phyloP scores from a whole-genome alignment of 2,113 vertebrate genomes.

The Amphiprion percula region DNA sequence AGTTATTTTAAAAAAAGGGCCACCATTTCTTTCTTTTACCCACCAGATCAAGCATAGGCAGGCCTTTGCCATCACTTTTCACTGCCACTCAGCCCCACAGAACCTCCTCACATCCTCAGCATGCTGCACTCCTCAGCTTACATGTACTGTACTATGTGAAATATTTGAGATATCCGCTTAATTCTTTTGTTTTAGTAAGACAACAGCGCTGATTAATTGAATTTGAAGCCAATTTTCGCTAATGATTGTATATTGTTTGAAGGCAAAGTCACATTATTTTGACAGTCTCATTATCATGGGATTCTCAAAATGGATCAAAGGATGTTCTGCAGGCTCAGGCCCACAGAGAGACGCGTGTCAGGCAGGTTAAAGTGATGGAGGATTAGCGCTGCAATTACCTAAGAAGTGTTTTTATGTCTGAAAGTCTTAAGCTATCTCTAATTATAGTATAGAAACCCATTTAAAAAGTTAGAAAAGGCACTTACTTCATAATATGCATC shows the following conservation, averaged over 20 bases:
- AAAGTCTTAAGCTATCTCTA: conserved; percentile 22
- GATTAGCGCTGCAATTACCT: conserved; percentile 8
- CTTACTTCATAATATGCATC: background rate
- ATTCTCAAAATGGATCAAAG: conserved; percentile 31
- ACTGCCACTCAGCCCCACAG: conserved; percentile 25
- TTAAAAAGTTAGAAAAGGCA: background rate
- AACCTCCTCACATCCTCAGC: background rate
- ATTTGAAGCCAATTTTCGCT: conserved; percentile 23
- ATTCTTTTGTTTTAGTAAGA: background rate
- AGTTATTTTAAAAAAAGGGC: background rate
- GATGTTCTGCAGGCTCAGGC: conserved; percentile 17
- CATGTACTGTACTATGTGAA: background rate
- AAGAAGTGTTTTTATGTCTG: conserved; percentile 31
- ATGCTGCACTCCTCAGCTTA: background rate
- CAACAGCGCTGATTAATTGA: background rate
- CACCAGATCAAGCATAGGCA: conserved; percentile 31
- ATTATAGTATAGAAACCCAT: conserved; percentile 25
- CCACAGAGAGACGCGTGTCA: conserved; percentile 1
- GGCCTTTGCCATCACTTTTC: conserved; percentile 18
- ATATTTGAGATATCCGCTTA: background rate
- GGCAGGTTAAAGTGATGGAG: conserved; percentile 31
- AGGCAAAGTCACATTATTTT: conserved; percentile 15
- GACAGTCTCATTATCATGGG: conserved; percentile 2
- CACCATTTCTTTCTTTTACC: conserved; percentile 5
- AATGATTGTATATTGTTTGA: conserved; percentile 28